Evolutionary conservation across 2,113 vertebrate genomes (phyloP).

Genomic region (Xiphias gladius): DNA sequence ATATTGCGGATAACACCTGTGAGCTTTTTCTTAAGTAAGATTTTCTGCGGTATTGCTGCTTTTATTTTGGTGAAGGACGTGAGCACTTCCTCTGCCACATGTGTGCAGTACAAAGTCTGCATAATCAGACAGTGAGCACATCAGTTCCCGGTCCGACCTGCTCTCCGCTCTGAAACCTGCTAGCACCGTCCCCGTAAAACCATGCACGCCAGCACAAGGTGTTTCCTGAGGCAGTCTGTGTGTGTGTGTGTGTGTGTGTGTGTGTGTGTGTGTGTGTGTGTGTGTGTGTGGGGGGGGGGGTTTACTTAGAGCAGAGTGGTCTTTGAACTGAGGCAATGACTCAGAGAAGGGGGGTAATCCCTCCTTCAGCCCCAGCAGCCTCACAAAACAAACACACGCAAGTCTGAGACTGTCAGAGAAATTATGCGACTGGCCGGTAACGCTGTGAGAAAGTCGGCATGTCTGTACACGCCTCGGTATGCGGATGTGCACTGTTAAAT

Average conservation of each 20-base stretch:
- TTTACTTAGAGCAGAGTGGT: conserved; percentile 8
- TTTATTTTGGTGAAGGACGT: background rate
- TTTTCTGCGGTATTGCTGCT: background rate
- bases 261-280: background rate
- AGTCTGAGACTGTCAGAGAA: background rate
- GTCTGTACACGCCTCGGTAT: background rate
- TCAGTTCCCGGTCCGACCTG: background rate
- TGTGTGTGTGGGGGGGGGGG: background rate
- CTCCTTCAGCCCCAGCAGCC: conserved; percentile 1
- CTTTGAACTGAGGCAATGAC: conserved; percentile 36
- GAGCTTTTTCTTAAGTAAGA: too few species aligned
- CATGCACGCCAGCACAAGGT: too few species aligned
- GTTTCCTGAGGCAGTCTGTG: background rate
- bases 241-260: background rate
- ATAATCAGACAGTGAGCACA: background rate
- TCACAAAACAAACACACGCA: conserved; percentile 2
- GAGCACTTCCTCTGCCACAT: conserved; percentile 2
- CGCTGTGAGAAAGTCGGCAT: background rate
- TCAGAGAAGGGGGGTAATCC: conserved; percentile 56
- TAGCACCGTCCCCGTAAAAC: background rate
- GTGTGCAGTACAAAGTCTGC: conserved; percentile 22
- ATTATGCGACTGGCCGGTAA: background rate
- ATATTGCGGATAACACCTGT: too few species aligned
- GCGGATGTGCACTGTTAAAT: background rate
- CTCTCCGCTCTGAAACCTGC: background rate